Base-by-base conservation (phyloP, 1,140 invertebrate genomes). In the Maconellicoccus hirsutus region DNA sequence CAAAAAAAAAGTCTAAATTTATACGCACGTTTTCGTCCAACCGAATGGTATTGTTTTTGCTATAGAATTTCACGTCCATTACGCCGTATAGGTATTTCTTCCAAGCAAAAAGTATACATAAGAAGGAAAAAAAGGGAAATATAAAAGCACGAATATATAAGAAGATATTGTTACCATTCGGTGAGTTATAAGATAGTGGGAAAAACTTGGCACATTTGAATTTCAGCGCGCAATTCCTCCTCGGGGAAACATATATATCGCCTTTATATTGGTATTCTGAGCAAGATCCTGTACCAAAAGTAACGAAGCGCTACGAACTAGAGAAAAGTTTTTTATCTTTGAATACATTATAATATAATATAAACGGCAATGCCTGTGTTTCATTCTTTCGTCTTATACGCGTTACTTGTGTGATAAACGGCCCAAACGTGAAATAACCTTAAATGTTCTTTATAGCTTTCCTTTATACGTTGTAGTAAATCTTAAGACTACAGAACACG, bases 311-410 rank as follows among this genome's bases (percentile, higher is more conserved):
- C 42, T 52, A 52, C 42, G 6, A 19, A 52, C 6, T 52, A 33
- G 29, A 33, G 29, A 33, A 19, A 52, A 52, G 42, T 52, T 52
- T 52, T 52, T 52, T 52, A 52, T 52, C 42, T 52, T 52, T 52
- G 42, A 52, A 52, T 52, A 52, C 42, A 52, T 52, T 52, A 52
- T 52, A 52, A 52, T 52, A 52, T 52, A 52, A 52, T 52, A 52
- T 52, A 52, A 52, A 52, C 42, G 42, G 14, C 42, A 16, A 52
- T 52, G 42, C 42, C 42, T 52, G 42, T 52, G 42, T 52, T 52
- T 52, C 42, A 52, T 52, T 52, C 42, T 52, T 52, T 52, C 42
- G 42, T 16, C 42, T 52, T 52, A 52, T 52, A 52, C 42, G 42
- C 42, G 12, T 52, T 52, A 52, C 42, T 16, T 19, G 42, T 19